These are phyloP conservation scores for Andinoacara biseriatus DNA, from an alignment of 2,113 vertebrate genomes.

Conservation along the genomic window DNA sequence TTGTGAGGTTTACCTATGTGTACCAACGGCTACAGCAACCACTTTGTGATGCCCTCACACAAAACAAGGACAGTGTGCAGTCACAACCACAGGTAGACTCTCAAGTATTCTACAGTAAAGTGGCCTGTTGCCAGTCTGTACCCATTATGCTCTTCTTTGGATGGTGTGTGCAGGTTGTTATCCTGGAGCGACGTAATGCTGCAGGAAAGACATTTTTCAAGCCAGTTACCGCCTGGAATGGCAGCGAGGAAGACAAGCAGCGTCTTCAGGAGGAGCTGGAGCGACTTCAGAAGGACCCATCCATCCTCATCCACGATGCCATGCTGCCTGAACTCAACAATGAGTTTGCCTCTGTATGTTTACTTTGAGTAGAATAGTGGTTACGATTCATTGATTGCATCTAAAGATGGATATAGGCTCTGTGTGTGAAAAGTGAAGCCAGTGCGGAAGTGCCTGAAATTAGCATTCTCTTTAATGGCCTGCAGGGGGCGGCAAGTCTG, in stretches of 20 bases:
- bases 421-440: background rate
- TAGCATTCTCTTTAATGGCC: background rate
- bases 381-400: background rate
- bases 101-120: background rate
- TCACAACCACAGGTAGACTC: constrained; percentile 71
- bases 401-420: background rate
- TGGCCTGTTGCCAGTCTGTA: background rate
- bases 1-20: constrained; percentile 88
- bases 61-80: constrained; percentile 72
- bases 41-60: constrained; percentile 83
- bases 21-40: constrained; percentile 87
- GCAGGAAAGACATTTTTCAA: constrained; percentile 87
- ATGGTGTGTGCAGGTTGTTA: constrained; percentile 84
- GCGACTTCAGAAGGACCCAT: constrained; percentile 87
- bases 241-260: constrained; percentile 88
- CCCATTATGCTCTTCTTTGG: background rate
- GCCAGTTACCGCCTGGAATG: constrained; percentile 86
- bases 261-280: constrained; percentile 86
- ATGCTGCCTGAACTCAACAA: constrained; percentile 89
- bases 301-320: constrained; percentile 86
- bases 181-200: constrained; percentile 89
- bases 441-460: background rate
- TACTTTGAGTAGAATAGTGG: background rate
- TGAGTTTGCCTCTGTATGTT: constrained; percentile 91
- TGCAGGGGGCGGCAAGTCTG: background rate